These are phyloP conservation scores for Platyrinchus mystaceus DNA, from an alignment of 2,797 vertebrate species.

Conservation along the genomic window DNA sequence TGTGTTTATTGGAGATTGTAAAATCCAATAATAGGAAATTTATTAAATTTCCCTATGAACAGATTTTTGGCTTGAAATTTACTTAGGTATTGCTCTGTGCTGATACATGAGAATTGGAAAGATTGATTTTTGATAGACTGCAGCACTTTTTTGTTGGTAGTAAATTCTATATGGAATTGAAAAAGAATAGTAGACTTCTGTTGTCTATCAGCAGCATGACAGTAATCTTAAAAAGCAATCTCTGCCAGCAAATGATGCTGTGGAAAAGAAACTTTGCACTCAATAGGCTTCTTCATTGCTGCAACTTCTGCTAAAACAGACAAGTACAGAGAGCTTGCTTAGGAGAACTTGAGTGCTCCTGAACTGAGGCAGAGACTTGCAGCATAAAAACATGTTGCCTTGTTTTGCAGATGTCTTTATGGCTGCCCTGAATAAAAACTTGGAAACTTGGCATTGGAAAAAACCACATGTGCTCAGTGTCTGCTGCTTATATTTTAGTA, in stretches of 20 bases:
- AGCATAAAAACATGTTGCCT: neutral
- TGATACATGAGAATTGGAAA: neutral
- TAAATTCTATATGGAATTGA: neutral
- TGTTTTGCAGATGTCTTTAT: neutral
- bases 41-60: neutral
- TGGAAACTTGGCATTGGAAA: neutral
- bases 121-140: neutral
- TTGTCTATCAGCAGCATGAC: neutral
- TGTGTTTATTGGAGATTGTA: neutral
- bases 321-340: neutral
- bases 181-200: neutral
- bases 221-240: conserved; percentile 1
- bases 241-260: neutral
- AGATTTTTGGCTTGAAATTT: neutral
- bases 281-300: neutral
- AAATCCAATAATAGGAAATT: neutral
- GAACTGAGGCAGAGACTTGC: neutral
- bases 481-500: neutral
- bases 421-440: neutral
- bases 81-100: neutral
- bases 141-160: neutral
- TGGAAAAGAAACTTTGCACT: neutral
- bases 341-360: neutral
- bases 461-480: neutral
- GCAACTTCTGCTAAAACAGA: neutral